phyloP scores from a whole-genome alignment of 2,888 invertebrate genomes.

The Meghimatium bilineatum region DNA sequence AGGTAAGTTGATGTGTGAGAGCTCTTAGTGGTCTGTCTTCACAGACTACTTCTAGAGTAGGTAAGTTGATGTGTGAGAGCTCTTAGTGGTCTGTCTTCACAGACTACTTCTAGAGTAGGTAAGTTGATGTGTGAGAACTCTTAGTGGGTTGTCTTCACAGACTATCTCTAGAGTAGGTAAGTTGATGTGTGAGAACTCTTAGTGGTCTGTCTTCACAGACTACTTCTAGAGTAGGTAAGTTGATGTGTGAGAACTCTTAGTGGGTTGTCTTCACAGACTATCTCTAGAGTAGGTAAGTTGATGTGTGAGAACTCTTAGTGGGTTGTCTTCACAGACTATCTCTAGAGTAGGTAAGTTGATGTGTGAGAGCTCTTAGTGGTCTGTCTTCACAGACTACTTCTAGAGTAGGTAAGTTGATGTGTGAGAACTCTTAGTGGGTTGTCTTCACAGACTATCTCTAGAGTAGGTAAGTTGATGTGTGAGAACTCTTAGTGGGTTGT shows the following conservation, averaged over 20 bases:
- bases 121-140: conserved; percentile 89
- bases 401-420: conserved; percentile 87
- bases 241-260: conserved; percentile 93
- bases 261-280: conserved; percentile 88
- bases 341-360: conserved; percentile 87
- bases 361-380: conserved; percentile 91
- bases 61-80: conserved; percentile 90
- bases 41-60: conserved; percentile 87
- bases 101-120: conserved; percentile 87
- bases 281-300: conserved; percentile 87
- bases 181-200: conserved; percentile 90
- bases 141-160: conserved; percentile 90
- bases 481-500: conserved; percentile 90
- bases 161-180: conserved; percentile 86
- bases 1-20: conserved; percentile 89
- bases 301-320: conserved; percentile 92
- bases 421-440: conserved; percentile 92
- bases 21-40: conserved; percentile 90
- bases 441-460: conserved; percentile 87
- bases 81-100: conserved; percentile 89
- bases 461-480: conserved; percentile 89
- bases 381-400: conserved; percentile 89
- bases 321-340: conserved; percentile 88
- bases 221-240: conserved; percentile 85
- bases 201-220: conserved; percentile 90